Evolutionary conservation across 2,888 invertebrate species (phyloP).

Genomic region (Dione juno): DNA sequence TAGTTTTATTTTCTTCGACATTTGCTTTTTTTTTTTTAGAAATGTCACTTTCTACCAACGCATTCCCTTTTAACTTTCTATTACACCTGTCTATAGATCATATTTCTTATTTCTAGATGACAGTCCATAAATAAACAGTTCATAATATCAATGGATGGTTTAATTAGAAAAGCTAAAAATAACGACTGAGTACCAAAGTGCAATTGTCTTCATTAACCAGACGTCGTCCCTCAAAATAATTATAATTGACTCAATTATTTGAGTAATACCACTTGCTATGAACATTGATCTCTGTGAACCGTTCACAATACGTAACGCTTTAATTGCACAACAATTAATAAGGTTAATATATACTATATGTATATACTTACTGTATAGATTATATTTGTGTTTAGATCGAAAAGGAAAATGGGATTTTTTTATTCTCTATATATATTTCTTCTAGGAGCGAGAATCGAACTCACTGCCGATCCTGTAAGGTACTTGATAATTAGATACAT

Average conservation of each 20-base stretch:
- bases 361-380: too few species aligned
- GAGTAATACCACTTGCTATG: slow-evolving; percentile 14
- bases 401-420: too few species aligned
- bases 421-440: too few species aligned
- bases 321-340: neutral
- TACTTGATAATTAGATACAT: too few species aligned
- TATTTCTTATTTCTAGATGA: neutral
- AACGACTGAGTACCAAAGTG: slow-evolving; percentile 23
- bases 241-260: slow-evolving; percentile 19
- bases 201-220: slow-evolving; percentile 25
- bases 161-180: slow-evolving; percentile 33
- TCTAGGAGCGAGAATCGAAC: too few species aligned
- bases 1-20: neutral
- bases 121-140: slow-evolving; percentile 12
- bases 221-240: slow-evolving; percentile 22
- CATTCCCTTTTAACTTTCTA: slow-evolving; percentile 4
- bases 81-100: neutral
- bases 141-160: neutral
- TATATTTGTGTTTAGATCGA: too few species aligned
- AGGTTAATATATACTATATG: too few species aligned
- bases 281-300: slow-evolving; percentile 4
- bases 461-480: too few species aligned
- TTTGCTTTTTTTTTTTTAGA: neutral
- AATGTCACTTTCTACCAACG: neutral
- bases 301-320: neutral